Percentiles rank a stretch among this genome's conserved stretches.
Conservation (phyloP, 2,888 invertebrate species). For the Luperina nickerlii region DNA sequence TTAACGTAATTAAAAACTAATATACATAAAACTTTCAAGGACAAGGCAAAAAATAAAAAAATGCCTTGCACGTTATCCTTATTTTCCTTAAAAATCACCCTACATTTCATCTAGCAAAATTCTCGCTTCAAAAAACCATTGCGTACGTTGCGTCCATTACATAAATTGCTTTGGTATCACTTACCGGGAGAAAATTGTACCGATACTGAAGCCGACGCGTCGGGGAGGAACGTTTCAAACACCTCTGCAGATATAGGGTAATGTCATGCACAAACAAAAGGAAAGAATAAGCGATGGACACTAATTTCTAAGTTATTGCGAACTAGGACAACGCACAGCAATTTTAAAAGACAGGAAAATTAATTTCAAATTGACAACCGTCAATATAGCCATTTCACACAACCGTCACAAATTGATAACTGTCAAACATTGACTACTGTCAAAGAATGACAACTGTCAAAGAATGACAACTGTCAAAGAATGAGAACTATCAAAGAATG, state of each 20-base stretch:
- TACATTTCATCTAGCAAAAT: background rate
- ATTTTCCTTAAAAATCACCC: slow-evolving; percentile 21
- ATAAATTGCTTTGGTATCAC: slow-evolving; percentile 37
- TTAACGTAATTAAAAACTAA: too few relatives aligned
- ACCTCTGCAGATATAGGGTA: slow-evolving; percentile 77
- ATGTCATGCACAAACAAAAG: slow-evolving; percentile 64
- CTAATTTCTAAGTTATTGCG: slow-evolving; percentile 26
- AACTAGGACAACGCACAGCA: slow-evolving; percentile 11
- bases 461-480: background rate
- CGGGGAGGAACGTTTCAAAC: slow-evolving; percentile 82
- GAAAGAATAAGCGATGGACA: slow-evolving; percentile 53
- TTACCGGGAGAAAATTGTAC: slow-evolving; percentile 79
- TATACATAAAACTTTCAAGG: too few relatives aligned
- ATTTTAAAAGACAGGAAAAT: background rate
- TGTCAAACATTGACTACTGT: background rate
- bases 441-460: background rate
- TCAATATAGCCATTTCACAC: background rate
- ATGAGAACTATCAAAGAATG: background rate
- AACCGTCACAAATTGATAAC: background rate
- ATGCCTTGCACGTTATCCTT: background rate
- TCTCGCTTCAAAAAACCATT: background rate
- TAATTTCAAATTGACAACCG: background rate
- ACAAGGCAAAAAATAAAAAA: background rate
- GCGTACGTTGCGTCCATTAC: slow-evolving; percentile 49
- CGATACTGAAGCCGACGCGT: slow-evolving; percentile 73